A percentile compares a stretch with the other conserved stretches of the same genome.
phyloP scores from a whole-genome alignment of 2,797 vertebrate genomes.

The Halcyon badia region DNA sequence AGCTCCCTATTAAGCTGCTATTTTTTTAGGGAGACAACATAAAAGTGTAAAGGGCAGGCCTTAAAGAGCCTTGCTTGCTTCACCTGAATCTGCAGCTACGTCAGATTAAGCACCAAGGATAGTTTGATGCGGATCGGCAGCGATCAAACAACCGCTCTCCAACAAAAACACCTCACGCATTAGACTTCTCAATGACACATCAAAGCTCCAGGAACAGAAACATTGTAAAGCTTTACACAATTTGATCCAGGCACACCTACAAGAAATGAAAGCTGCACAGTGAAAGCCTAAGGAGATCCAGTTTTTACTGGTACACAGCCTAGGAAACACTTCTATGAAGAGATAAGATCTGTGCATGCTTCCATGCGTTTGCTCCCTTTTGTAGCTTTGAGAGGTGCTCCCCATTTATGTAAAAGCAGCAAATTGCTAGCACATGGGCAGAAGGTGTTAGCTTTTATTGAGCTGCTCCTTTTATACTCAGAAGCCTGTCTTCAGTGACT shows the following conservation, averaged over 20 bases:
- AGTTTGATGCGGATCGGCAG: not conserved
- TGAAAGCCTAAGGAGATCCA: not conserved
- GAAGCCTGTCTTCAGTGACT: not conserved
- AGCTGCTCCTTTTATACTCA: not conserved
- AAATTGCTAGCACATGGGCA: not conserved
- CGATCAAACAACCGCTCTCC: constrained; percentile 5
- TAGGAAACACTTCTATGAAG: not conserved
- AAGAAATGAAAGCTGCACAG: not conserved
- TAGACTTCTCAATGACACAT: not conserved
- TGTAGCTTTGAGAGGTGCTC: not conserved
- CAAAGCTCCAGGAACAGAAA: constrained; percentile 22
- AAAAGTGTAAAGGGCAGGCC: not conserved
- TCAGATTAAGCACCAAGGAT: not conserved
- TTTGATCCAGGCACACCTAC: not conserved
- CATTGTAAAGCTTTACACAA: not conserved
- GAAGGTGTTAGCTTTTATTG: not conserved
- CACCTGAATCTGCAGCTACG: not conserved
- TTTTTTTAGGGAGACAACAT: not conserved
- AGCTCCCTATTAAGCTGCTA: not conserved
- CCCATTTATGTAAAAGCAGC: not conserved
- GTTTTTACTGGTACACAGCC: not conserved
- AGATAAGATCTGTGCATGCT: not conserved
- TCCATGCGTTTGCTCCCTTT: not conserved
- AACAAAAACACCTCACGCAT: not conserved
- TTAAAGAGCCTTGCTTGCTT: not conserved